A percentile compares a stretch with the other conserved stretches of the same genome.
phyloP scores from a whole-genome alignment of 2,888 invertebrate genomes.

The Willowsia nigromaculata region DNA sequence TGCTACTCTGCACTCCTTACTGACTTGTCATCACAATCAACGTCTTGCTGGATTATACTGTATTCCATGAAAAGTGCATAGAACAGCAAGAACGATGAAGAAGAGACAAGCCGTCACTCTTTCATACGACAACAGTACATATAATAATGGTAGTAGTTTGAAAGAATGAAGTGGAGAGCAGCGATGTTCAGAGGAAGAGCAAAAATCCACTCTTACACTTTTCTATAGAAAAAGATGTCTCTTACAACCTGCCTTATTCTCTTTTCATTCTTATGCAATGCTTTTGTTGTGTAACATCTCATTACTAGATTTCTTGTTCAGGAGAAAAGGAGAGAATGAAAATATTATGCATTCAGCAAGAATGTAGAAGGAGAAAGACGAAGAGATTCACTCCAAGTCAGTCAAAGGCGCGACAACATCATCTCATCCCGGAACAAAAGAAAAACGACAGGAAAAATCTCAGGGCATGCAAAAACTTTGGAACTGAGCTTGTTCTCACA shows the following conservation, averaged over 20 bases:
- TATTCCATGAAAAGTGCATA: slow-evolving; percentile 47
- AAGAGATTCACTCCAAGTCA: slow-evolving; percentile 40
- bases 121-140: slow-evolving; percentile 14
- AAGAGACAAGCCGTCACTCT: slow-evolving; percentile 70
- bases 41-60: slow-evolving; percentile 38
- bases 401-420: slow-evolving; percentile 63
- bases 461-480: slow-evolving; percentile 28
- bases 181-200: neutral
- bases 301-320: slow-evolving; percentile 56
- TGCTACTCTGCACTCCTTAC: neutral
- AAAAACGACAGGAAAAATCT: slow-evolving; percentile 48
- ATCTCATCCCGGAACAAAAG: slow-evolving; percentile 50
- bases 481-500: neutral
- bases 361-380: neutral
- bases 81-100: slow-evolving; percentile 38
- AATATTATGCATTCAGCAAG: slow-evolving; percentile 37
- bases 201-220: slow-evolving; percentile 11
- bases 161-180: slow-evolving; percentile 38
- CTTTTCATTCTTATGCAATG: slow-evolving; percentile 26
- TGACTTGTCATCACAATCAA: slow-evolving; percentile 25
- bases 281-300: slow-evolving; percentile 55
- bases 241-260: neutral
- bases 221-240: slow-evolving; percentile 33
- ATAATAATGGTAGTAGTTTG: neutral
- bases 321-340: neutral